Percentiles rank a stretch among this genome's conserved stretches.
These are phyloP conservation scores for Nothoprocta pentlandii DNA, from an alignment of 2,113 vertebrate species.

Conservation along the genomic window DNA sequence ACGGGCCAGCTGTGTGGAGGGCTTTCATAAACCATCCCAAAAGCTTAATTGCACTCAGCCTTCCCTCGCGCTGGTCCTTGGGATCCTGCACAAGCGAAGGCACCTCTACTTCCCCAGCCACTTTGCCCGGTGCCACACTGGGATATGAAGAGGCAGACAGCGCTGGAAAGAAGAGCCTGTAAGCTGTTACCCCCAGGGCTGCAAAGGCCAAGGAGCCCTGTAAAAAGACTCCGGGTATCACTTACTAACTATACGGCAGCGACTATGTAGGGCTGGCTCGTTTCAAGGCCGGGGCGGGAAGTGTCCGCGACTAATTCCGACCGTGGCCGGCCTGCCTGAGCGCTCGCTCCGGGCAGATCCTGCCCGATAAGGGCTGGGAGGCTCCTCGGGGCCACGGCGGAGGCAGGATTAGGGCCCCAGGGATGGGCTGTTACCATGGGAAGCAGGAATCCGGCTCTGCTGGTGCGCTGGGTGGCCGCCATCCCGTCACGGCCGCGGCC, in stretches of 20 bases:
- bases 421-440: conserved; percentile 76
- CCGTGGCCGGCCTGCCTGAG: background rate
- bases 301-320: background rate
- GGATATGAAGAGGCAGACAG: background rate
- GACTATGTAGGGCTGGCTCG: accelerated
- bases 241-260: background rate
- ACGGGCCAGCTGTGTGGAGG: accelerated
- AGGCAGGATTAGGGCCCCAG: conserved; percentile 70
- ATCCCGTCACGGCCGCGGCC: conserved; percentile 18
- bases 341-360: conserved; percentile 75
- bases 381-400: conserved; percentile 60
- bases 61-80: accelerated
- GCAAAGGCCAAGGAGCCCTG: background rate
- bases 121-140: accelerated
- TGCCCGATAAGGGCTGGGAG: conserved; percentile 69
- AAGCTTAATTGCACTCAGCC: accelerated
- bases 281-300: background rate
- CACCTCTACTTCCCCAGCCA: accelerated
- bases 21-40: background rate
- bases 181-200: background rate
- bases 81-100: background rate
- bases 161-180: background rate
- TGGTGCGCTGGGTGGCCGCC: conserved; percentile 70
- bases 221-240: background rate
- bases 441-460: conserved; percentile 76